Evolutionary conservation across 1,140 invertebrate genomes (phyloP).

Genomic region (Pseudachorutes palmiensis): DNA sequence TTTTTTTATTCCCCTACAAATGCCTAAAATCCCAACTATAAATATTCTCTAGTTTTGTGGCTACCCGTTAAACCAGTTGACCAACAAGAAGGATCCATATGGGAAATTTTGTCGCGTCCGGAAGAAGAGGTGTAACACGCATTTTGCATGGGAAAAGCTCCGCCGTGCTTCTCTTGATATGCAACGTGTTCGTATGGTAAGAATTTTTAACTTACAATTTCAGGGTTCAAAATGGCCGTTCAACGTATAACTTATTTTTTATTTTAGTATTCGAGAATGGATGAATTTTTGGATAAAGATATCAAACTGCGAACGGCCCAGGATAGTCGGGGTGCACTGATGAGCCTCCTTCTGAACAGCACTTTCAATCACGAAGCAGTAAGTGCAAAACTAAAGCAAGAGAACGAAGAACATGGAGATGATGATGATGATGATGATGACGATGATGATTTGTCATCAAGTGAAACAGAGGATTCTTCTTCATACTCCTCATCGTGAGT

Average conservation of each 20-base stretch:
- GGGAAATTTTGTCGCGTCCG: constrained; percentile 75
- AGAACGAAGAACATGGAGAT: background rate
- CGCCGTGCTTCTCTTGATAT: constrained; percentile 73
- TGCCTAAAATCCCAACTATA: background rate
- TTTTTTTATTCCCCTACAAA: background rate
- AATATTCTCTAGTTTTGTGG: constrained; percentile 62
- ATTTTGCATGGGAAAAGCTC: constrained; percentile 93
- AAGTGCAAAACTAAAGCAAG: constrained; percentile 20
- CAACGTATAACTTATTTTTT: constrained; percentile 18
- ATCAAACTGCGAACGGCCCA: constrained; percentile 75
- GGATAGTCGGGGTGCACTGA: constrained; percentile 76
- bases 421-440: background rate
- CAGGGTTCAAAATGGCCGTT: background rate
- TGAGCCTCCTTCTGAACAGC: constrained; percentile 87
- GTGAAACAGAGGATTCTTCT: background rate
- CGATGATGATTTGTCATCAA: background rate
- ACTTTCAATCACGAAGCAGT: constrained; percentile 85
- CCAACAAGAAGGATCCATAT: background rate
- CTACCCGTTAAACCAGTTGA: constrained; percentile 77
- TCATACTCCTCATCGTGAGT: no score
- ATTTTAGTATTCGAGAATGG: constrained; percentile 76
- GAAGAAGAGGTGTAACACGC: constrained; percentile 84
- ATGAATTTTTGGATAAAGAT: constrained; percentile 92
- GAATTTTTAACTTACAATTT: constrained; percentile 9
- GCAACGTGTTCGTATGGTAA: constrained; percentile 56